Evolutionary conservation across 2,888 invertebrate genomes (phyloP).

Genomic region (Lasioglossum vierecki): DNA sequence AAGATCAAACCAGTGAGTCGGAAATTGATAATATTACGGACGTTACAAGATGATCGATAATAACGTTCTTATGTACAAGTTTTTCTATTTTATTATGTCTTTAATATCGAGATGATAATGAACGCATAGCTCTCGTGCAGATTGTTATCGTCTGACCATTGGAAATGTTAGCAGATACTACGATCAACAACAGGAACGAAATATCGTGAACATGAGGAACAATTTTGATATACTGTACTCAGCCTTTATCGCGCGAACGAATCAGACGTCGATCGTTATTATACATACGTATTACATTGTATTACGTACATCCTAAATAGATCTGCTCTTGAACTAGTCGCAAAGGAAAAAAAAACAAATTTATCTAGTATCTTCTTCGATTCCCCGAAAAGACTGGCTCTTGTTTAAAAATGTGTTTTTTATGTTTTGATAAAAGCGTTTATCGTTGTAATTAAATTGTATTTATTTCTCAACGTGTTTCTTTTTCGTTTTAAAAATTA

Average conservation of each 20-base stretch:
- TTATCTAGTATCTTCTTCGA: slow-evolving; percentile 37
- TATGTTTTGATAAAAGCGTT: slow-evolving; percentile 42
- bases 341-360: slow-evolving; percentile 25
- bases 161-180: not conserved
- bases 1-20: slow-evolving; percentile 76
- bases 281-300: slow-evolving; percentile 5
- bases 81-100: slow-evolving; percentile 1
- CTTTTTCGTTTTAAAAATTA: slow-evolving; percentile 34
- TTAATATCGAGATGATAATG: slow-evolving; percentile 7
- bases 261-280: slow-evolving; percentile 33
- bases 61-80: slow-evolving; percentile 25
- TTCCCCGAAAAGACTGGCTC: slow-evolving; percentile 50
- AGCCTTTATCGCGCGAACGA: slow-evolving; percentile 24
- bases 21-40: slow-evolving; percentile 76
- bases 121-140: slow-evolving; percentile 4
- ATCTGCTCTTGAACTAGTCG: slow-evolving; percentile 57
- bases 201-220: slow-evolving; percentile 6
- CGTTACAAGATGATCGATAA: slow-evolving; percentile 46
- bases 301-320: slow-evolving; percentile 46
- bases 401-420: slow-evolving; percentile 41
- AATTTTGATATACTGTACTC: slow-evolving; percentile 43
- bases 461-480: slow-evolving; percentile 34
- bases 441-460: slow-evolving; percentile 45
- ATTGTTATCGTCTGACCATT: not conserved
- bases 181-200: slow-evolving; percentile 16